Percentiles rank a stretch among this genome's conserved stretches.
phyloP scores from a whole-genome alignment of 2,797 vertebrate genomes.

The Spheniscus humboldti region DNA sequence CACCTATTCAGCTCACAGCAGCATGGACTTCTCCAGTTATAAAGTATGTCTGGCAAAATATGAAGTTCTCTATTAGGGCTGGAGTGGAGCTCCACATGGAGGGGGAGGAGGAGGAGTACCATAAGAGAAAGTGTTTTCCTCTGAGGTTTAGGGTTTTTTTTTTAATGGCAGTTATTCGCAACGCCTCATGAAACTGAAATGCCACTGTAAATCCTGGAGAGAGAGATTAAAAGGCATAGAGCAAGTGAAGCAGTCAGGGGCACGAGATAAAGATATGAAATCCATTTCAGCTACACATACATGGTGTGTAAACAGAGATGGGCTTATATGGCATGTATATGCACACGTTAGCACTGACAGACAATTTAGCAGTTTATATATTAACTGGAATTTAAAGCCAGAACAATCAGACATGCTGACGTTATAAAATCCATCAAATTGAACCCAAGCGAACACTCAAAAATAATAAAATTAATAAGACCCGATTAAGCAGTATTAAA shows the following conservation, averaged over 20 bases:
- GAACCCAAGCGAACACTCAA: neutral
- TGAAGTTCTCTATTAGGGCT: neutral
- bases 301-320: neutral
- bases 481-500: neutral
- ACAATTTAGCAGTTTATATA: neutral
- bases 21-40: neutral
- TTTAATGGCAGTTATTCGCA: neutral
- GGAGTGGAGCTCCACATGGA: neutral
- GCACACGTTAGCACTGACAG: neutral
- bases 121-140: neutral
- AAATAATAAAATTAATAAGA: neutral
- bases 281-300: neutral
- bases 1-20: neutral
- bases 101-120: neutral
- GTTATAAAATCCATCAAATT: neutral
- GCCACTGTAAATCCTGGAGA: neutral
- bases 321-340: neutral
- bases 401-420: rapidly evolving
- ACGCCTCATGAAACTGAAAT: neutral
- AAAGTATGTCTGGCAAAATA: neutral
- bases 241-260: neutral
- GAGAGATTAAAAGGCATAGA: neutral
- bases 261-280: neutral
- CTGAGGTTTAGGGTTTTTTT: neutral
- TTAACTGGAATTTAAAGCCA: neutral